These are phyloP conservation scores for Ceyx melanurus DNA, from an alignment of 2,113 vertebrate genomes.

Conservation along the genomic window DNA sequence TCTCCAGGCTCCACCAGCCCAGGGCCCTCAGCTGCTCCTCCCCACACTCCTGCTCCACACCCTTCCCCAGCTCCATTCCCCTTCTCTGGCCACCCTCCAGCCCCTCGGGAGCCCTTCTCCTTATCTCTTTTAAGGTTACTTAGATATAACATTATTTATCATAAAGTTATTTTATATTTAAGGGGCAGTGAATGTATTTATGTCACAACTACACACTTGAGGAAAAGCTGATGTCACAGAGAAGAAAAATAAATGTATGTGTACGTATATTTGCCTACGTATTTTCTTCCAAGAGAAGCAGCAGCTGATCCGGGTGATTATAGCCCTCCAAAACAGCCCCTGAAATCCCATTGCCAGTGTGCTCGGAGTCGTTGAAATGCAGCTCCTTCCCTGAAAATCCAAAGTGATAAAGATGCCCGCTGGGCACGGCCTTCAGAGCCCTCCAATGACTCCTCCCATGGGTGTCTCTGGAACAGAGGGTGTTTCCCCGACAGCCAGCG, in stretches of 20 bases:
- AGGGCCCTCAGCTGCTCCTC: too few species aligned
- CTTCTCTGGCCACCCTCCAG: too few species aligned
- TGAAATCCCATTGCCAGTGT: not conserved
- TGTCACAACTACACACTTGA: not conserved
- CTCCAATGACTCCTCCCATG: not conserved
- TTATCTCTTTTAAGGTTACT: too few species aligned
- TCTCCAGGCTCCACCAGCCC: too few species aligned
- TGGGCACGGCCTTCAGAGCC: not conserved
- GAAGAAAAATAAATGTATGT: not conserved
- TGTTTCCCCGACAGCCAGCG: not conserved
- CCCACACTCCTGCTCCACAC: too few species aligned
- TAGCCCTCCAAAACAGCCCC: not conserved
- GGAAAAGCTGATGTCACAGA: not conserved
- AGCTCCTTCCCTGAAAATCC: not conserved
- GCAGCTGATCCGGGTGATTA: not conserved
- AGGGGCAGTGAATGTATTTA: not conserved
- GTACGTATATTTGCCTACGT: not conserved
- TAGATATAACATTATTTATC: too few species aligned
- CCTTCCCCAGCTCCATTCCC: too few species aligned
- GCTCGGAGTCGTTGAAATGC: not conserved
- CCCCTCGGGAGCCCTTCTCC: too few species aligned
- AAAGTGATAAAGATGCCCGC: not conserved
- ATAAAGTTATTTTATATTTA: too few species aligned
- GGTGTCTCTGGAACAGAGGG: not conserved
- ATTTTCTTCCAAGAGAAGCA: not conserved